Base-by-base conservation (phyloP, 2,113 vertebrate genomes). In the Lycaon pictus region DNA sequence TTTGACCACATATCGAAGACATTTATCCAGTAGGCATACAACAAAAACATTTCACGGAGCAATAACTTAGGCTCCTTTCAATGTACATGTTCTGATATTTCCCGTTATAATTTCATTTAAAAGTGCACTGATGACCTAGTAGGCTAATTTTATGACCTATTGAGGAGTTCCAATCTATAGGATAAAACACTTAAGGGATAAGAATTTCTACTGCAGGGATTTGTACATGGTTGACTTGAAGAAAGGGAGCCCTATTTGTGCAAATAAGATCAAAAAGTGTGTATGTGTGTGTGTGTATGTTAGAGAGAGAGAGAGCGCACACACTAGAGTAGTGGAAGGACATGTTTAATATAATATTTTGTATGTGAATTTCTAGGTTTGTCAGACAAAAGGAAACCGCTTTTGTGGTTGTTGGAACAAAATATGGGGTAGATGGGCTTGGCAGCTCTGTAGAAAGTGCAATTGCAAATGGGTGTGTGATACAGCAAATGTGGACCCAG, bases 101-200 rank as follows among this genome's bases (percentile, higher is more conserved):
- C 8, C 20, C 27, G 43, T 82, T 84, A 56, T 55, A 83, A 72
- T 63, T 85, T 93, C 51, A 94, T 72, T 90, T 72, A 48, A 37
- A 90, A 37, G 67, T 51, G 72, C 7, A 82, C 77, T 62, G 53
- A 25, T 53, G 29, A 89, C 60, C 32, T 72, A 92, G 58, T 85
- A 82, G 69, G 89, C 25, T 83, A 85, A 83, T 56, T 84, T 84
- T 88, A 95, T 67, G 71, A 35, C 37, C 27, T 62, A 93, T n/a
- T 67, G 22, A 37, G 29, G 71, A 55, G 53, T 25, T 92, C 72
- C n/a, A 89, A 55, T 3, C 35, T 19, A 55, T 20, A 88, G 53
- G 13, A 88, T 95, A 43, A n/a, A 74, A 37, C n/a, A 74, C 3
- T 87, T 32, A 94, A 63, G 67, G n/a, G 9, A 63, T 55, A 97